Evolutionary conservation across 1,140 invertebrate species (phyloP).

Genomic region (Mamestra configurata): DNA sequence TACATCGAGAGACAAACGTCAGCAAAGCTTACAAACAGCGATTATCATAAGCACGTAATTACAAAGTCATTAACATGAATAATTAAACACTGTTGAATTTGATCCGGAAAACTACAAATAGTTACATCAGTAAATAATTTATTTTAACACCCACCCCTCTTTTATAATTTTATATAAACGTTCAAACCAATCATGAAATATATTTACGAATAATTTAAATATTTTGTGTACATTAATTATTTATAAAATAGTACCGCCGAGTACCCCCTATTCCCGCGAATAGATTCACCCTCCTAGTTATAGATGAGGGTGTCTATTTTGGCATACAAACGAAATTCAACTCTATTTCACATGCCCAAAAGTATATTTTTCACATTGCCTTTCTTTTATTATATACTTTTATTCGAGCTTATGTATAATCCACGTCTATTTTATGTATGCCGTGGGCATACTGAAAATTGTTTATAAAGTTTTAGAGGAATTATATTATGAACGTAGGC

Average conservation of each 20-base stretch:
- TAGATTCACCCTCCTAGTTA: slow-evolving; percentile 53
- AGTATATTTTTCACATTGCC: not conserved
- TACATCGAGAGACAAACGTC: not conserved
- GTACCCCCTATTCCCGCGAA: slow-evolving; percentile 36
- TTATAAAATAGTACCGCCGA: slow-evolving; percentile 37
- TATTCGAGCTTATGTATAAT: slow-evolving; percentile 29
- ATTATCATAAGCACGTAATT: slow-evolving; percentile 39
- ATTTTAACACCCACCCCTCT: slow-evolving; percentile 28
- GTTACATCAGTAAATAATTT: slow-evolving; percentile 37
- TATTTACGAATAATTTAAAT: slow-evolving; percentile 52
- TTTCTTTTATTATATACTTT: slow-evolving; percentile 40
- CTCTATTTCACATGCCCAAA: not conserved
- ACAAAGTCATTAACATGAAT: slow-evolving; percentile 28
- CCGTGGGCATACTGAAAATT: slow-evolving; percentile 30
- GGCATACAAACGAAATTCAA: slow-evolving; percentile 10
- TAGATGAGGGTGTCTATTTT: slow-evolving; percentile 55
- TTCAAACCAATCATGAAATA: slow-evolving; percentile 42
- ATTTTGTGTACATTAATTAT: slow-evolving; percentile 45
- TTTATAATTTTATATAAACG: slow-evolving; percentile 47
- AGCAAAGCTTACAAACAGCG: not conserved
- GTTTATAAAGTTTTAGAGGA: slow-evolving; percentile 33
- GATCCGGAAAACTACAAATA: slow-evolving; percentile 35
- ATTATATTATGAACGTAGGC: slow-evolving; percentile 22
- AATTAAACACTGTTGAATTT: slow-evolving; percentile 2
- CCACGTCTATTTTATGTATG: slow-evolving; percentile 38